Evolutionary conservation across 2,113 vertebrate genomes (phyloP).

Genomic region (Acanthisitta chloris): DNA sequence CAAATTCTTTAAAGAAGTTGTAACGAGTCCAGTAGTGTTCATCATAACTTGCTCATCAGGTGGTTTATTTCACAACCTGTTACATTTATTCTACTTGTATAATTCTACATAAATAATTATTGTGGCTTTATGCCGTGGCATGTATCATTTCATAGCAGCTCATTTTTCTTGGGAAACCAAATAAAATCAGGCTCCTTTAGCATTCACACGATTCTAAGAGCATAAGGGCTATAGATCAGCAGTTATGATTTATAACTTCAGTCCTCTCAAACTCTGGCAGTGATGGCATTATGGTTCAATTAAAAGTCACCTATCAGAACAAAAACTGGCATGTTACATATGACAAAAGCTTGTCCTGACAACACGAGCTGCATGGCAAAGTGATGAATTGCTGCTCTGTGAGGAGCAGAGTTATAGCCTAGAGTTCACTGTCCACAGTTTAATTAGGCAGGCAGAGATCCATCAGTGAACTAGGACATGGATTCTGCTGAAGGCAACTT

Average conservation of each 20-base stretch:
- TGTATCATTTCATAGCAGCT: background rate
- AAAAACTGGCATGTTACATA: background rate
- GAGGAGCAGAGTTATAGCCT: background rate
- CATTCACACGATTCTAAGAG: background rate
- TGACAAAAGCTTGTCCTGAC: background rate
- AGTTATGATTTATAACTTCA: constrained; percentile 12
- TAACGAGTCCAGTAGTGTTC: background rate
- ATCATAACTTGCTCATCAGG: background rate
- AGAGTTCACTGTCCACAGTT: background rate
- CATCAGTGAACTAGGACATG: background rate
- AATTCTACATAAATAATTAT: background rate
- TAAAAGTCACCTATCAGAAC: constrained; percentile 28
- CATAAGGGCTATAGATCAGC: background rate
- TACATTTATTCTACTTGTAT: background rate
- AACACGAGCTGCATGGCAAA: background rate
- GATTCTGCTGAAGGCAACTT: background rate
- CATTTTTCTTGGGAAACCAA: background rate
- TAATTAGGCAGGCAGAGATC: background rate
- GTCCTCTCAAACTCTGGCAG: background rate
- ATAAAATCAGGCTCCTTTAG: background rate
- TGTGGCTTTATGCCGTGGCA: background rate
- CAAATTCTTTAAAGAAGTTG: constrained; percentile 16
- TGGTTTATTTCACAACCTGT: background rate
- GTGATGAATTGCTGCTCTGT: background rate
- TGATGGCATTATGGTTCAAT: constrained; percentile 3